Percentiles rank a stretch among this genome's conserved stretches.
Conservation (phyloP, 2,888 invertebrate genomes). For the Lagria hirta region DNA sequence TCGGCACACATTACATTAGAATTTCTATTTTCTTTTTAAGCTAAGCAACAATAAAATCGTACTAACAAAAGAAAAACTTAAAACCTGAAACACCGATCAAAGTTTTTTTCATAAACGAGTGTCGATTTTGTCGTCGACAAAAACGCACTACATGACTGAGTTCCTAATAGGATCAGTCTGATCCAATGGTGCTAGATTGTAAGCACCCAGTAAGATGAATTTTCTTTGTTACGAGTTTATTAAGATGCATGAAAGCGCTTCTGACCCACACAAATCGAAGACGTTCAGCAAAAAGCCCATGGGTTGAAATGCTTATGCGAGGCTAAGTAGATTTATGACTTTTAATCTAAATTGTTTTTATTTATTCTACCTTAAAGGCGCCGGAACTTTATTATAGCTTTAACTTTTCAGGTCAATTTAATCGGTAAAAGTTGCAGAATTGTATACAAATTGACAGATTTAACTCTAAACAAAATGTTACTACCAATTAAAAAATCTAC, state of each 20-base stretch:
- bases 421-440: too few relatives aligned
- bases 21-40: too few relatives aligned
- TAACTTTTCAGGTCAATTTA: too few relatives aligned
- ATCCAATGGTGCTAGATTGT: slow-evolving; percentile 1
- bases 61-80: slow-evolving; percentile 4
- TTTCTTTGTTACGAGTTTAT: slow-evolving; percentile 3
- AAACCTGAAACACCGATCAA: not conserved
- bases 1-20: too few relatives aligned
- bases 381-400: too few relatives aligned
- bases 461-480: too few relatives aligned
- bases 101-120: not conserved
- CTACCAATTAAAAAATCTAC: too few relatives aligned
- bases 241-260: slow-evolving; percentile 10
- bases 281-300: slow-evolving; percentile 4
- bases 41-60: slow-evolving; percentile 14
- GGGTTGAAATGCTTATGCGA: slow-evolving; percentile 4
- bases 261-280: slow-evolving; percentile 11
- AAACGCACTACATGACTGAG: too few relatives aligned
- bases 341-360: too few relatives aligned
- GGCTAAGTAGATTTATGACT: slow-evolving; percentile 17
- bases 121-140: not conserved
- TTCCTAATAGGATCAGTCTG: slow-evolving; percentile 5
- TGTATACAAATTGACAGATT: too few relatives aligned
- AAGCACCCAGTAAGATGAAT: slow-evolving; percentile 2
- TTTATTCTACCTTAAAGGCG: too few relatives aligned